Evolutionary conservation across 53 echinoderm and acorn worm genomes (phyloP).

Genomic region (Patiria pectinifera): DNA sequence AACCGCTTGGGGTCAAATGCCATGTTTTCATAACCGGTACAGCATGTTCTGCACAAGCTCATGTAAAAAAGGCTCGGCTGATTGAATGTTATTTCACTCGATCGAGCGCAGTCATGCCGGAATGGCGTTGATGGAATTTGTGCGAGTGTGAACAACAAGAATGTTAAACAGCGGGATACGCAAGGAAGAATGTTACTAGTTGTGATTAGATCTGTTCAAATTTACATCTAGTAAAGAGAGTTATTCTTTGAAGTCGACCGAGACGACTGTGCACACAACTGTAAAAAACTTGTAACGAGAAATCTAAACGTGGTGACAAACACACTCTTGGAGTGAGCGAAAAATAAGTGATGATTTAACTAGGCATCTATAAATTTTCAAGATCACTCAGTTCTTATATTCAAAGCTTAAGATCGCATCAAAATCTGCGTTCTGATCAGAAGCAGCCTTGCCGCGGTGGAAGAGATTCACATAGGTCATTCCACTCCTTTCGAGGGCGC

Average conservation of each 20-base stretch:
- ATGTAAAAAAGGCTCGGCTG: conserved; percentile 11
- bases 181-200: neutral
- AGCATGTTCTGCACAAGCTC: conserved; percentile 46
- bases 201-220: neutral
- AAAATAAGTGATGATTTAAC: no score
- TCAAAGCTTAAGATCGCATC: no score
- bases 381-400: no score
- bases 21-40: conserved; percentile 58
- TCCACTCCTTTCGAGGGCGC: conserved; percentile 14
- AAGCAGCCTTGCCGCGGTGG: neutral
- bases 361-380: no score
- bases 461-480: neutral
- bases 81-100: conserved; percentile 41
- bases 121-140: conserved; percentile 1
- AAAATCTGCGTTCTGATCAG: no score
- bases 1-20: conserved; percentile 37
- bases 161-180: conserved; percentile 20
- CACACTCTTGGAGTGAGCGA: no score
- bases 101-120: neutral
- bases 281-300: no score
- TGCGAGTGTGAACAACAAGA: conserved; percentile 12
- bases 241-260: neutral
- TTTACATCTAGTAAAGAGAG: neutral
- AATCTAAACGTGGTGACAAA: no score
- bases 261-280: no score